Percentiles rank a stretch among this genome's conserved stretches.
phyloP scores from a whole-genome alignment of 2,888 invertebrate genomes.

The Gryllus longicercus region DNA sequence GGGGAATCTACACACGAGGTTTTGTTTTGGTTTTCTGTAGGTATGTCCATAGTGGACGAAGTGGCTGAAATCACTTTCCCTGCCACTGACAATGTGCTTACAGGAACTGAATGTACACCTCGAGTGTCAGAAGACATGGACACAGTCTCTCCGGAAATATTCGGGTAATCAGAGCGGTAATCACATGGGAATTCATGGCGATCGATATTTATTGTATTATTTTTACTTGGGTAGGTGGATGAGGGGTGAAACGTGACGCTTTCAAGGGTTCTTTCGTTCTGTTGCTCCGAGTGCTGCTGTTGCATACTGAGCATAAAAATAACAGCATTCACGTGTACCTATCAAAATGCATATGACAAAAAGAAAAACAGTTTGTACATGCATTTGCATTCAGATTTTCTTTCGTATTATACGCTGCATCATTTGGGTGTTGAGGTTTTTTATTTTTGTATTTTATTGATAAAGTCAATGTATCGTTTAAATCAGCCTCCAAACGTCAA shows the following conservation, averaged over 20 bases:
- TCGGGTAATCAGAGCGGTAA: neutral
- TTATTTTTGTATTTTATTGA: no score
- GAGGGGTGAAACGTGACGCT: neutral
- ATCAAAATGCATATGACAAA: neutral
- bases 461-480: no score
- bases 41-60: conserved; percentile 18
- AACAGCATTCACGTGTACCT: neutral
- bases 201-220: neutral
- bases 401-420: no score
- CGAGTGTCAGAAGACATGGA: neutral
- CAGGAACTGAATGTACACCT: neutral
- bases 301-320: neutral
- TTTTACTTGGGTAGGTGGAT: neutral
- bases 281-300: neutral
- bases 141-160: neutral
- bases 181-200: neutral
- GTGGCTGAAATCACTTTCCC: conserved; percentile 20
- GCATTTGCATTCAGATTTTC: no score
- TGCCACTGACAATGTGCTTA: neutral
- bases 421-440: no score
- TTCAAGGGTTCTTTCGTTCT: neutral
- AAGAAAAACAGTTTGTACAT: no score
- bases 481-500: no score
- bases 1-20: neutral
- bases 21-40: conserved; percentile 4